Conservation (phyloP, 2,888 invertebrate genomes). For the Cataglyphis cursor region DNA sequence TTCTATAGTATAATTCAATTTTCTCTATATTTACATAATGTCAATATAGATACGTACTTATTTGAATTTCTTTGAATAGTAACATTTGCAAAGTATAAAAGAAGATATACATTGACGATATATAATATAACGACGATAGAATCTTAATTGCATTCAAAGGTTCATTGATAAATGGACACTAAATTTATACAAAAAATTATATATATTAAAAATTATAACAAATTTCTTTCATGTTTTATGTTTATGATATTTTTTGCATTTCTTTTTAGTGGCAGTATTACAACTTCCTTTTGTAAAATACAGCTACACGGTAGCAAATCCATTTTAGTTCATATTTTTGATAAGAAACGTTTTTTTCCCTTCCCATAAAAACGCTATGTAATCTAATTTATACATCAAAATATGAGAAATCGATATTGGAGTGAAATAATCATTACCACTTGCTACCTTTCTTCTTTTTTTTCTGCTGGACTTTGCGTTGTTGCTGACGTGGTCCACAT, state of each 20-base stretch:
- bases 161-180: background rate
- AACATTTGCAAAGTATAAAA: background rate
- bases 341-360: slow-evolving; percentile 7
- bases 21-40: slow-evolving; percentile 58
- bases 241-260: background rate
- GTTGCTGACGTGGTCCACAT: slow-evolving; percentile 91
- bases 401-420: background rate
- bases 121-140: background rate
- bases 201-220: background rate
- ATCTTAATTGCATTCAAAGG: slow-evolving; percentile 2
- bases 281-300: slow-evolving; percentile 30
- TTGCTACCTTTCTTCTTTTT: slow-evolving; percentile 91
- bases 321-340: slow-evolving; percentile 18
- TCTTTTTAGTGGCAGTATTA: slow-evolving; percentile 51
- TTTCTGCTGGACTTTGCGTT: slow-evolving; percentile 91
- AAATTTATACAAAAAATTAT: background rate
- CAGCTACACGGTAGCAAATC: slow-evolving; percentile 45
- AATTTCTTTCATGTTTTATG: background rate
- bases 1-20: slow-evolving; percentile 75
- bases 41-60: background rate
- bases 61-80: background rate
- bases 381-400: slow-evolving; percentile 28
- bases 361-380: background rate
- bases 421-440: slow-evolving; percentile 81
- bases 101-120: background rate